Base-by-base conservation (phyloP, 2,888 invertebrate genomes). In the Pomacea canaliculata region DNA sequence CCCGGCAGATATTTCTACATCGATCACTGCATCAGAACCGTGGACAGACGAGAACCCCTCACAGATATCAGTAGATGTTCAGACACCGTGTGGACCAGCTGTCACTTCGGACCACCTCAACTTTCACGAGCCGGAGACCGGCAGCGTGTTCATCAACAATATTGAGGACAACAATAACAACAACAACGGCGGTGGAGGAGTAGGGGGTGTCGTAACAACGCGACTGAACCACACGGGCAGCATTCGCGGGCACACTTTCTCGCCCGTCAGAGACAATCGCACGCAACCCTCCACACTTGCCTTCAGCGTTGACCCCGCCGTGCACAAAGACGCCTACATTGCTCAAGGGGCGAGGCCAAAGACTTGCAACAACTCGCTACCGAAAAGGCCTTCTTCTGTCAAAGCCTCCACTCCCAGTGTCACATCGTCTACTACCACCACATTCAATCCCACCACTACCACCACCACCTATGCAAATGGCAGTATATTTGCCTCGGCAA, bases 341-440 rank as follows among this genome's bases (percentile, higher is more conserved):
- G 71, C 74, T 56, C 80, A 82, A 63, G 82, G 82, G 19, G 82
- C 82, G 13, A 73, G 82, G 18, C 82, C 82, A 12, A 82, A 82
- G 70, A 74, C 79, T 51, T 67, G 63, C 13, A 67, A 68, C n/a
- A 74, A 70, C 74, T 68, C 51, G 13, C 71, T 69, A 46, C 49
- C 71, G 23, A 72, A 75, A 72, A 76, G 70, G 27, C 74, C 74
- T 13, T 74, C 74, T 18, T 68, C 74, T 16, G 74, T 74, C 62
- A 74, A 49, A 49, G 67, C 68, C 16, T 63, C 7, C 12, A n/a
- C 62, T 46, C 69, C 74, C 48, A 16, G 62, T 13, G 23, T 68
- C 49, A 46, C 69, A 59, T 18, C 59, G 16, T 10, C 74, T n/a
- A 67, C 66, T 68, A 67, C 72, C n/a, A 37, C n/a, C 46, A 63